phyloP scores from a whole-genome alignment of 2,888 invertebrate genomes.

The Penaeus monodon region DNA sequence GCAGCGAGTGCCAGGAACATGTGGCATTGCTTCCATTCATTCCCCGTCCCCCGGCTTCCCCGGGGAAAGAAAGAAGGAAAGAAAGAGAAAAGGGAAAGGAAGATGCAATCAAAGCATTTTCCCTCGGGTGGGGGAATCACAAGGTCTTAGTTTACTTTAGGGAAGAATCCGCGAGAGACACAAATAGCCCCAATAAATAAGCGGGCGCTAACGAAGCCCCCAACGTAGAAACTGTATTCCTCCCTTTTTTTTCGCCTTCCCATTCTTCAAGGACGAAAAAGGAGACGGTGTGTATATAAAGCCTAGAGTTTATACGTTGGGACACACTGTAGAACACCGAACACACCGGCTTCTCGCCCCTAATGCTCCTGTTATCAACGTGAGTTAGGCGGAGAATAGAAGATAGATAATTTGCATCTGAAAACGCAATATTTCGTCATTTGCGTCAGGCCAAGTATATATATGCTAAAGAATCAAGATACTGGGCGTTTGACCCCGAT shows the following conservation, averaged over 20 bases:
- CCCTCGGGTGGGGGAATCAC: too few relatives aligned
- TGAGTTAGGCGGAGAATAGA: conserved; percentile 15
- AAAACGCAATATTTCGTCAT: conserved; percentile 57
- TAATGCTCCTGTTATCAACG: conserved; percentile 41
- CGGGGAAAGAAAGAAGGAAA: not conserved
- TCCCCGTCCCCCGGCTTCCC: too few relatives aligned
- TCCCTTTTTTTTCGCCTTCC: conserved; percentile 15
- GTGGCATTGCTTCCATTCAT: too few relatives aligned
- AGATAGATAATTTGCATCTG: conserved; percentile 49
- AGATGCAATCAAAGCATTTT: not conserved
- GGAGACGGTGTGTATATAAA: conserved; percentile 44
- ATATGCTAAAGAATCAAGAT: conserved; percentile 44
- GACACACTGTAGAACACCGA: conserved; percentile 12
- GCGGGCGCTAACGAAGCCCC: too few relatives aligned
- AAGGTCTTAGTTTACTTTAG: not conserved
- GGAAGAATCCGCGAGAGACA: too few relatives aligned
- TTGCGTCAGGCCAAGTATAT: conserved; percentile 50
- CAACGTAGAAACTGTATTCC: too few relatives aligned
- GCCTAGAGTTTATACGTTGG: conserved; percentile 45
- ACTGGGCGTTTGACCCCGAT: conserved; percentile 38
- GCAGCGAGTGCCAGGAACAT: too few relatives aligned
- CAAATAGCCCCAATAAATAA: too few relatives aligned
- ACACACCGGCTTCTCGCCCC: not conserved
- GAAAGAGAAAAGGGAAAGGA: not conserved
- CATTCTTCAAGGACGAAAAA: conserved; percentile 43